Evolutionary conservation across 2,113 vertebrate species (phyloP).

Genomic region (Uria lomvia): DNA sequence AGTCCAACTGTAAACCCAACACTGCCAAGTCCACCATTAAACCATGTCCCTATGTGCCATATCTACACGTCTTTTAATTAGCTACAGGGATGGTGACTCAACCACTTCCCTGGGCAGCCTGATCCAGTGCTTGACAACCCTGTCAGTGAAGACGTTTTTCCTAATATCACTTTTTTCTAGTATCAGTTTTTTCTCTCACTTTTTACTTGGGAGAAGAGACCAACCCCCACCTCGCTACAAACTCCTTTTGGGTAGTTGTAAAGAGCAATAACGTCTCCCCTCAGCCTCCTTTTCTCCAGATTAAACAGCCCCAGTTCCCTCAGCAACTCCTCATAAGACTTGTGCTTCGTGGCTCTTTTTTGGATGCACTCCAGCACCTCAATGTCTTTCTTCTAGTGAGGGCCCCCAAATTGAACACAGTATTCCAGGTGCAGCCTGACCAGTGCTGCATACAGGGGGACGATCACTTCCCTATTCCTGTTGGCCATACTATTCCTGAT

Average conservation of each 20-base stretch:
- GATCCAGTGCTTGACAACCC: not conserved
- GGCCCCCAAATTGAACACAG: not conserved
- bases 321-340: not conserved
- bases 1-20: not conserved
- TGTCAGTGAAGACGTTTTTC: not conserved
- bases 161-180: not conserved
- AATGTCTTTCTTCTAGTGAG: not conserved
- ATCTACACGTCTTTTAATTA: not conserved
- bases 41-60: too few relatives aligned
- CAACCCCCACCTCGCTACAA: not conserved
- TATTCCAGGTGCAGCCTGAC: not conserved
- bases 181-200: not conserved
- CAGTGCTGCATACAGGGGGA: not conserved
- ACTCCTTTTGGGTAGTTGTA: not conserved
- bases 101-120: not conserved
- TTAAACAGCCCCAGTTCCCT: not conserved
- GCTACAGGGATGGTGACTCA: not conserved
- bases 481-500: not conserved
- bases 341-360: not conserved
- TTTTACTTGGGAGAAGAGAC: not conserved
- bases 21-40: not conserved
- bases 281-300: not conserved
- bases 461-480: not conserved
- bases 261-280: not conserved
- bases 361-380: not conserved